Conservation (phyloP, 2,113 vertebrate species). For the Osmerus mordax region DNA sequence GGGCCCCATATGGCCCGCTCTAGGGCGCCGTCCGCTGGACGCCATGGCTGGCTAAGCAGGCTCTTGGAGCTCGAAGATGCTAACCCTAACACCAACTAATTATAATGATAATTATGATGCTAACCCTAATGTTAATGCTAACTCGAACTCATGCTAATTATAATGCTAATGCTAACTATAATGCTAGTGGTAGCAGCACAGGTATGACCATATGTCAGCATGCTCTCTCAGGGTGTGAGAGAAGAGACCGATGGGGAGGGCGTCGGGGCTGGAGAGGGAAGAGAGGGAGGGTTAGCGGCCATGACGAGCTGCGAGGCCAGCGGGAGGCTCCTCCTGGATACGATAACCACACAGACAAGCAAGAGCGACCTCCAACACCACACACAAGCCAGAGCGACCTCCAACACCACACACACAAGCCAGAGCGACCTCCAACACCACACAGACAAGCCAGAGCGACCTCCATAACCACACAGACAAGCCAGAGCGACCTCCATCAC, state of each 20-base stretch:
- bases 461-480: too few species aligned
- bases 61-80: background rate
- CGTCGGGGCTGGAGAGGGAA: background rate
- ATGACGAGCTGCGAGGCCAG: background rate
- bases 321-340: background rate
- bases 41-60: background rate
- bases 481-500: too few species aligned
- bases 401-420: too few species aligned
- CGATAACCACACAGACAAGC: background rate
- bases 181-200: background rate
- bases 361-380: constrained; percentile 4
- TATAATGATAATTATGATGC: background rate
- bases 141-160: background rate
- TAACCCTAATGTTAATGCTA: background rate
- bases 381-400: background rate
- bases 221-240: background rate
- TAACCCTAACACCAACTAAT: background rate
- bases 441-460: too few species aligned
- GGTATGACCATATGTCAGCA: too few species aligned
- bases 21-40: background rate
- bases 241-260: background rate
- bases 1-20: background rate
- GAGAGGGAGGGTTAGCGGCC: background rate
- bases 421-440: background rate
- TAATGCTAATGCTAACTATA: background rate